Evolutionary conservation across 1,140 invertebrate species (phyloP).

Genomic region (Adelges cooleyi): DNA sequence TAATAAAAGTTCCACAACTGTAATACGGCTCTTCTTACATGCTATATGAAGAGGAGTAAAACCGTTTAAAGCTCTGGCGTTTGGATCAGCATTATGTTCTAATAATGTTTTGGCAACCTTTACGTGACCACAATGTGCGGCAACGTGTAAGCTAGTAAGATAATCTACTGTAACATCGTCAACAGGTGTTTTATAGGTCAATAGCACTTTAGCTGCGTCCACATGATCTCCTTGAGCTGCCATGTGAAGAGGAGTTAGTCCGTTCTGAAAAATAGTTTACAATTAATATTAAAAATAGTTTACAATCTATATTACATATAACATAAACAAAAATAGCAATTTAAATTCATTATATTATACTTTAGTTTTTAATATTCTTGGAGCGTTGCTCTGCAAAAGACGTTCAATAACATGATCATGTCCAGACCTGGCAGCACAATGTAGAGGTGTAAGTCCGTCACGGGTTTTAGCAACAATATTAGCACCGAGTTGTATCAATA

Average conservation of each 20-base stretch:
- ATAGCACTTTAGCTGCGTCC: conserved; percentile 79
- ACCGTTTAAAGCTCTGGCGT: conserved; percentile 91
- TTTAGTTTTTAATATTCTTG: conserved; percentile 95
- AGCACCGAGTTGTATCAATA: conserved; percentile 73
- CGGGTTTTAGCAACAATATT: conserved; percentile 89
- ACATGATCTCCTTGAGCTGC: conserved; percentile 94
- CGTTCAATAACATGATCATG: conserved; percentile 92
- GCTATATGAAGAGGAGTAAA: conserved; percentile 98
- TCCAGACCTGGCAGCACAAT: conserved; percentile 88
- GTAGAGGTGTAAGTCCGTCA: conserved; percentile 84
- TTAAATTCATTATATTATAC: conserved; percentile 40
- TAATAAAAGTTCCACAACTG: conserved; percentile 87
- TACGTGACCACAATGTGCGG: conserved; percentile 88
- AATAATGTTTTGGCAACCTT: conserved; percentile 87
- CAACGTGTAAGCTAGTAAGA: conserved; percentile 91
- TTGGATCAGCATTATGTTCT: conserved; percentile 88
- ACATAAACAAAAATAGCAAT: neutral
- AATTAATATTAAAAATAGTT: neutral
- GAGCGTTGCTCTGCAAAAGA: conserved; percentile 79
- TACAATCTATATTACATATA: neutral
- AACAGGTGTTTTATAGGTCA: conserved; percentile 87
- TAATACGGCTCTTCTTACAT: conserved; percentile 96
- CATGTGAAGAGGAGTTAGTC: conserved; percentile 81
- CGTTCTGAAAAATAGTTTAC: conserved; percentile 52
- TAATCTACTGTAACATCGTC: conserved; percentile 98